These are phyloP conservation scores for Zeus faber DNA, from an alignment of 2,113 vertebrate species.

Conservation along the genomic window DNA sequence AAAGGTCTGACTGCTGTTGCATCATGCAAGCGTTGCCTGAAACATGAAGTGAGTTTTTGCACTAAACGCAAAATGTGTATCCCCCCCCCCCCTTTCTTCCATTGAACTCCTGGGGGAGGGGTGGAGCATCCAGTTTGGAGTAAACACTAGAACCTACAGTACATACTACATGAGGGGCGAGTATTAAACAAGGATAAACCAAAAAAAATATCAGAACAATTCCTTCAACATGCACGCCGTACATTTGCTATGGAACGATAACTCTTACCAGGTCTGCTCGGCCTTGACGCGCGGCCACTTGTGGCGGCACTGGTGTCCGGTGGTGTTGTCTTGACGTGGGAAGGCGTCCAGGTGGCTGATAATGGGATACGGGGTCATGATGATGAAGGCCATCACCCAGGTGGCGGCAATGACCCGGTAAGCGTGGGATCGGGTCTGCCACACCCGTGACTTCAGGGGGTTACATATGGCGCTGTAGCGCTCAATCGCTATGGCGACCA, in stretches of 20 bases:
- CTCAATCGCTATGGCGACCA: slow-evolving; percentile 94
- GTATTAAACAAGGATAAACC: too few species aligned
- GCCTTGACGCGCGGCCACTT: slow-evolving; percentile 77
- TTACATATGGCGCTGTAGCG: slow-evolving; percentile 96
- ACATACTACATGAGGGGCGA: too few species aligned
- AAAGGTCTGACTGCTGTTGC: too few species aligned
- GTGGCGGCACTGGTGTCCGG: slow-evolving; percentile 76
- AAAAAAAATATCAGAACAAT: too few species aligned
- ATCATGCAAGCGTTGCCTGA: too few species aligned
- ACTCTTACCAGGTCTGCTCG: slow-evolving; percentile 89
- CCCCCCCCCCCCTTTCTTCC: too few species aligned
- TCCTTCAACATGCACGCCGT: too few species aligned
- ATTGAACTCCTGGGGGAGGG: too few species aligned
- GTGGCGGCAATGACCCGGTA: slow-evolving; percentile 87
- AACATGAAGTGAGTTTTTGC: too few species aligned
- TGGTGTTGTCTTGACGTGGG: slow-evolving; percentile 58
- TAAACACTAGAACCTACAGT: too few species aligned
- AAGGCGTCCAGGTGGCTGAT: slow-evolving; percentile 75
- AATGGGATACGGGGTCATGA: slow-evolving; percentile 91
- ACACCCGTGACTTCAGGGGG: slow-evolving; percentile 89
- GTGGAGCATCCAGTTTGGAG: too few species aligned
- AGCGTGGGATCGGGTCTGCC: slow-evolving; percentile 95
- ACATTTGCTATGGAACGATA: neutral
- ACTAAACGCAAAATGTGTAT: too few species aligned
- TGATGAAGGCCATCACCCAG: slow-evolving; percentile 84